A percentile compares a stretch with the other conserved stretches of the same genome.
These are phyloP conservation scores for Sarcophaga subvicina DNA, from an alignment of 2,888 invertebrate genomes.

Conservation along the genomic window DNA sequence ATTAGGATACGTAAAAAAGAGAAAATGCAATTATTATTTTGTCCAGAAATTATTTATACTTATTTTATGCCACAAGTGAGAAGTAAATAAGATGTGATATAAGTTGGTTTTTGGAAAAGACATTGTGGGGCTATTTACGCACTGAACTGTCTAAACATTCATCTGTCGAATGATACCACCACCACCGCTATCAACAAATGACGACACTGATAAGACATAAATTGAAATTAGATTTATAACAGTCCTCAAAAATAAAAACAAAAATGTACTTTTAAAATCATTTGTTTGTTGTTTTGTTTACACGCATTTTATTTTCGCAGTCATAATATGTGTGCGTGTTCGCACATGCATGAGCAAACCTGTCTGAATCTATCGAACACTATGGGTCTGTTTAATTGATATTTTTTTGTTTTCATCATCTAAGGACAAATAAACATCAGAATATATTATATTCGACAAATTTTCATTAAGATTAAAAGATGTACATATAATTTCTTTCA, in stretches of 20 bases:
- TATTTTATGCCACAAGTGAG: too few species aligned
- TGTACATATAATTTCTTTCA: too few species aligned
- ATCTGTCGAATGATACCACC: slow-evolving; percentile 46
- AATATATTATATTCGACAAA: too few species aligned
- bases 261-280: neutral
- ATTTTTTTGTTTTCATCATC: neutral
- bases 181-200: slow-evolving; percentile 31
- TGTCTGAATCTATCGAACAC: neutral
- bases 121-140: neutral
- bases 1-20: too few species aligned
- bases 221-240: neutral
- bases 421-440: too few species aligned
- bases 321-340: neutral
- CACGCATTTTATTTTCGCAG: slow-evolving; percentile 10
- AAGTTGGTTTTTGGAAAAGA: neutral
- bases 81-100: too few species aligned
- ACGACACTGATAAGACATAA: slow-evolving; percentile 35
- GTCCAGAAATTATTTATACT: too few species aligned
- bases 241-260: neutral
- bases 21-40: too few species aligned
- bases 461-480: too few species aligned
- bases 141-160: slow-evolving; percentile 41
- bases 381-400: neutral
- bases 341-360: neutral
- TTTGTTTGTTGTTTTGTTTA: slow-evolving; percentile 39